Evolutionary conservation across 1,140 invertebrate genomes (phyloP), one percentile per base, ranked within the genome.

Genomic region (Pteromalus puparum): DNA sequence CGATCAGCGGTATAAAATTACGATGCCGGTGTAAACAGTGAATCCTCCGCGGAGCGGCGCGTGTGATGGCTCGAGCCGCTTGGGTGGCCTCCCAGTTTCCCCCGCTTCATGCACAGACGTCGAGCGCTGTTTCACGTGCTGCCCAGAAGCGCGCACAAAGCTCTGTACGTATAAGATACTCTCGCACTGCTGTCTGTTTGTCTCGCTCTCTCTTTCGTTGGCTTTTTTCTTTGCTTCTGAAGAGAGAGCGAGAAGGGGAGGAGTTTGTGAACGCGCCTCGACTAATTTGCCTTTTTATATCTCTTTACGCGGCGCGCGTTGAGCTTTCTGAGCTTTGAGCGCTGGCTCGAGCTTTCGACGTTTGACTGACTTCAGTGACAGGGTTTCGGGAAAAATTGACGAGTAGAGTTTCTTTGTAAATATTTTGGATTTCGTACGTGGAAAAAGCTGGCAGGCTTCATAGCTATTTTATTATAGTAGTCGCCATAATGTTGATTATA

Each of bases 1-100:
- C 76, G 67, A 78, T 82, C 61, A 61, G 75, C 70, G 83, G 70
- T 80, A 84, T 84, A 80, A 84, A 84, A 84, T 84, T 79, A 84
- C 83, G 67, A 10, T 12, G 30, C n/a, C 34, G 65, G 61, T 75
- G 79, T 81, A 84, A 80, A 84, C 53, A 84, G 38, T n/a, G 83
- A 74, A 67, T 75, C 21, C 68, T 79, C 77, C 53, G 30, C 30
- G 30, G 53, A 38, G 34, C 83, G 72, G 83, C 70, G 18, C 72
- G 68, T 81, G 12, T 84, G 77, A 81, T 84, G 70, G 34, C 42
- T 61, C 53, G 53, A 61, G 13, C 82, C 13, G 68, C 68, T 18
- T 75, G 78, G 75, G 75, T 84, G 83, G 83, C 76, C 83, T 73
- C 21, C 26, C 21, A 15, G 48, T 21, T 24, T 30, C 68, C 72